Conservation (phyloP, 2,113 vertebrate genomes). For the Paradisaea rubra region DNA sequence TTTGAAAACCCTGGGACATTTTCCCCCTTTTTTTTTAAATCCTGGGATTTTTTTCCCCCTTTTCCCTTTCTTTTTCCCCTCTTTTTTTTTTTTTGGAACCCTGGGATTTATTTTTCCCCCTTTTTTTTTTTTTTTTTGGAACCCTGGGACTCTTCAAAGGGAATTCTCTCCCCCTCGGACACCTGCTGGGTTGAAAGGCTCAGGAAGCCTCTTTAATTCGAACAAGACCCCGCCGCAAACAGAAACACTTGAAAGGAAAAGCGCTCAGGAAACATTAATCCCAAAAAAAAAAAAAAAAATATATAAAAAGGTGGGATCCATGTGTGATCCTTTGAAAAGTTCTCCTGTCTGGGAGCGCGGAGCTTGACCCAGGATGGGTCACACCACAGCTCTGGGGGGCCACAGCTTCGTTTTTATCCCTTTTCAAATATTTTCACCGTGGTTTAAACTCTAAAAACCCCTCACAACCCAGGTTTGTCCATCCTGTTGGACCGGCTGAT, state of each 20-base stretch:
- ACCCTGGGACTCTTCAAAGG: conserved; percentile 29
- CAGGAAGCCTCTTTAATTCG: conserved; percentile 31
- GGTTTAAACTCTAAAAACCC: neutral
- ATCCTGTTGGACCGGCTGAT: neutral
- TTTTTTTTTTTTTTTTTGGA: neutral
- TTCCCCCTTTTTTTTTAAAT: too few relatives aligned
- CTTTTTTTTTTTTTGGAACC: neutral
- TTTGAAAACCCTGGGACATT: neutral
- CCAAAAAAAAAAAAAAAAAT: neutral
- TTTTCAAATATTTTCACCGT: neutral
- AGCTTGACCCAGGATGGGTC: neutral
- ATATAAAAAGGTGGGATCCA: neutral
- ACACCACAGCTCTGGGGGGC: neutral
- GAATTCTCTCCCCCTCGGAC: conserved; percentile 23
- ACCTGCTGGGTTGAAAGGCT: conserved; percentile 57
- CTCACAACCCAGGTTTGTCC: neutral
- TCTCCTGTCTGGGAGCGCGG: neutral
- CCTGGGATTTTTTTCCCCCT: neutral
- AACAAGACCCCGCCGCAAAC: conserved; percentile 24
- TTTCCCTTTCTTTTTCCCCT: neutral
- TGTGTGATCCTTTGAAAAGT: conserved; percentile 45
- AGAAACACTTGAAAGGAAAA: conserved; percentile 49
- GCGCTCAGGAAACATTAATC: conserved; percentile 53
- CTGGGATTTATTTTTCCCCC: neutral
- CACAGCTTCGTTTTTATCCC: neutral